A percentile compares a stretch with the other conserved stretches of the same genome.
phyloP scores from a whole-genome alignment of 2,888 invertebrate genomes.

The Lucinisca nassula region DNA sequence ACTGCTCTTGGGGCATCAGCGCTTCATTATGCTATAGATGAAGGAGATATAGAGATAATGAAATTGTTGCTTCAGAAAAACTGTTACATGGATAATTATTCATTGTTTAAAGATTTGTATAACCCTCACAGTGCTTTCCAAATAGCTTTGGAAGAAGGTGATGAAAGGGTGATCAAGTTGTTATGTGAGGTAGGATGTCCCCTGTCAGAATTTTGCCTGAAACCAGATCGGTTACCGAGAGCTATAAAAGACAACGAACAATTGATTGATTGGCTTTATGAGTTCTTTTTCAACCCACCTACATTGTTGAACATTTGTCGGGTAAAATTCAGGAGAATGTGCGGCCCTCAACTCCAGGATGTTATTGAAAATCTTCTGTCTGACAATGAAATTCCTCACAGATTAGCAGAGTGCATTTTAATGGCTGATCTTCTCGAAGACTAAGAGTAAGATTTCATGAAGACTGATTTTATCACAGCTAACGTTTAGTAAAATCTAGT shows the following conservation, averaged over 20 bases:
- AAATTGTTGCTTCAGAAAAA: conserved; percentile 81
- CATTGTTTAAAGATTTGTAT: conserved; percentile 68
- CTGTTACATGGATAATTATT: conserved; percentile 74
- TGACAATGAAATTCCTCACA: conserved; percentile 65
- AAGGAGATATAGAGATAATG: conserved; percentile 72
- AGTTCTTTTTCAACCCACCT: conserved; percentile 66
- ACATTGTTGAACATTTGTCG: conserved; percentile 73
- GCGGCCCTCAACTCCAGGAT: conserved; percentile 53
- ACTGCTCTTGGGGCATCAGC: conserved; percentile 73
- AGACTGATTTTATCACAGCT: too few species aligned
- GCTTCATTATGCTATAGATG: conserved; percentile 75
- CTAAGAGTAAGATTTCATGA: too few species aligned
- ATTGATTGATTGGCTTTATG: conserved; percentile 69
- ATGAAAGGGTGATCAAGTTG: conserved; percentile 75
- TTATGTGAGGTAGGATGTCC: conserved; percentile 77
- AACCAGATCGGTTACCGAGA: conserved; percentile 51
- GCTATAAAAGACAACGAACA: conserved; percentile 65
- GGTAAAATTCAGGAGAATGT: conserved; percentile 64
- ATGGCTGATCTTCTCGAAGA: conserved; percentile 72
- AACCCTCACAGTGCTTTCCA: conserved; percentile 80
- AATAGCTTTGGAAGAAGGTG: conserved; percentile 74
- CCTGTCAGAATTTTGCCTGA: conserved; percentile 65
- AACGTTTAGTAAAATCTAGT: too few species aligned
- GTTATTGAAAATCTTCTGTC: conserved; percentile 54
- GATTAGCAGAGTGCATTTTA: conserved; percentile 68